Evolutionary conservation across 1,140 invertebrate genomes (phyloP), one percentile per base, ranked within the genome.

Genomic region (Brachionus rotundiformis): DNA sequence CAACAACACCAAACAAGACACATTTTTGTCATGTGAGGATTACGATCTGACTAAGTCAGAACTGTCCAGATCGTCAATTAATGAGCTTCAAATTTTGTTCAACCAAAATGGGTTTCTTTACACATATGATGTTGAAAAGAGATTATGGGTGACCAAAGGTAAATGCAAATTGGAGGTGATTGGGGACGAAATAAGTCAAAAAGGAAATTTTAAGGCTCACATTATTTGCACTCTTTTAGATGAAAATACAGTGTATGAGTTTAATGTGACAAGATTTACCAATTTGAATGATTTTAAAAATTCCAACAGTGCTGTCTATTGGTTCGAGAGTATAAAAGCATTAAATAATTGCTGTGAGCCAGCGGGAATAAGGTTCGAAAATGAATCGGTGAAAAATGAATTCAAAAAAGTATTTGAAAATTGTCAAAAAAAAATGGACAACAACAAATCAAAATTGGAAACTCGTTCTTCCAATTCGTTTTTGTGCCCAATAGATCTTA

Each of bases 131-230:
- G 10, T 44, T 13, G 16, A 41, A 8, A 73, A 73, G 10, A 41
- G 19, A 44, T n/a, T 25, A 3, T 73, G 68, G 68, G 13, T 44
- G 8, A 11, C 39, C 2, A 73, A 44, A 44, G 68, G 68, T 10
- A 73, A 73, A 73, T 41, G 36, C 13, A 44, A 73, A 25, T 31
- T 73, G 36, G 36, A 73, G 44, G 23, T 73, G 41, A 73, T 73
- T n/a, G 33, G 36, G 10, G 68, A 73, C 23, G 68, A 73, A 73
- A 73, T 73, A 27, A 73, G 68, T 29, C 68, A 73, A 73, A 73
- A 73, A 31, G 68, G 68, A 44, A 16, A 44, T 44, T 73, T 73
- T 44, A 41, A 73, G 25, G 68, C 23, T 19, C 39, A 44, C 36
- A 73, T 73, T 6, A 73, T 73, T 1, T 73, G 39, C 27, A 44